Conservation (phyloP, 2,113 vertebrate species). For the Solenodon paradoxus region DNA sequence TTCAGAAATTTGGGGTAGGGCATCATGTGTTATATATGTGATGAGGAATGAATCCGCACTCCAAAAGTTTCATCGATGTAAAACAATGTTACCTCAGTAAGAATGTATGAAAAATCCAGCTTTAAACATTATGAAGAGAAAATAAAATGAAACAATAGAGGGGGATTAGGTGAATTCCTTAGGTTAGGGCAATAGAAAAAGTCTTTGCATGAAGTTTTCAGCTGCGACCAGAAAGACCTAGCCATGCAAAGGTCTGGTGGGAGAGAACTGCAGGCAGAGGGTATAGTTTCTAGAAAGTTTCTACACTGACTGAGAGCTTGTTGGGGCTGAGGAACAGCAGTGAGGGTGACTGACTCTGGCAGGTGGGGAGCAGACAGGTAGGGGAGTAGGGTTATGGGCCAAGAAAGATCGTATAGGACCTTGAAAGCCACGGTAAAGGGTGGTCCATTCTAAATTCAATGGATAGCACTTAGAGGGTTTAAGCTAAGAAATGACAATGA, state of each 20-base stretch:
- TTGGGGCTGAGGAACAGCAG: background rate
- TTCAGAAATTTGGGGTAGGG: too few relatives aligned
- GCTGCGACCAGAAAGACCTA: background rate
- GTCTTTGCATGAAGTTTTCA: background rate
- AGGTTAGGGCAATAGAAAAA: background rate
- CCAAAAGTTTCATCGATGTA: too few relatives aligned
- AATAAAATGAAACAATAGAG: background rate
- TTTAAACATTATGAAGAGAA: conserved; percentile 24
- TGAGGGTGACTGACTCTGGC: background rate
- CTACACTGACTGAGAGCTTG: background rate
- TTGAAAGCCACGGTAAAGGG: background rate
- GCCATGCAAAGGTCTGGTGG: background rate
- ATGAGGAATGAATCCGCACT: too few relatives aligned
- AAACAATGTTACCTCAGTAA: too few relatives aligned
- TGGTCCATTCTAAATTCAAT: background rate
- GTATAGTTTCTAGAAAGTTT: background rate
- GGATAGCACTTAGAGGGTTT: background rate
- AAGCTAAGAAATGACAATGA: background rate
- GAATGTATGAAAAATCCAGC: background rate
- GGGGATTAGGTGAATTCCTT: background rate
- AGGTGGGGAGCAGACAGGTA: background rate
- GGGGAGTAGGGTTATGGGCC: background rate
- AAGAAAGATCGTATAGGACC: background rate
- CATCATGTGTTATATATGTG: too few relatives aligned
- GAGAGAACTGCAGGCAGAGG: background rate